Conservation (phyloP, 2,888 invertebrate species). For the Xanthorhoe spadicearia region DNA sequence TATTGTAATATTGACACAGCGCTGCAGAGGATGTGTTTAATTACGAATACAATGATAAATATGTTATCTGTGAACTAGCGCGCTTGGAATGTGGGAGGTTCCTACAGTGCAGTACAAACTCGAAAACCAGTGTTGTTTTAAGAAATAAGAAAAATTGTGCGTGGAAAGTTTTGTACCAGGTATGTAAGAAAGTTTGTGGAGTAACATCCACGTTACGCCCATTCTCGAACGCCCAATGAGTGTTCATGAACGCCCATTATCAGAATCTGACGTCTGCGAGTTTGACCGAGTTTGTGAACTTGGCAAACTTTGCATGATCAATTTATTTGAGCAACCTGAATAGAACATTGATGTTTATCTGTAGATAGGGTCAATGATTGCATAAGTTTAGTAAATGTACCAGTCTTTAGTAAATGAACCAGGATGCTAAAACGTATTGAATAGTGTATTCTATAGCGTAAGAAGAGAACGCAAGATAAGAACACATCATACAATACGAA, state of each 20-base stretch:
- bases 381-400: too few species aligned
- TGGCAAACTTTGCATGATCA: too few species aligned
- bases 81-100: slow-evolving; percentile 37
- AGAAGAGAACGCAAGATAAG: too few species aligned
- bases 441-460: too few species aligned
- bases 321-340: too few species aligned
- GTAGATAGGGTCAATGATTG: too few species aligned
- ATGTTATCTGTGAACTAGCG: slow-evolving; percentile 48
- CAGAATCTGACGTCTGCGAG: background rate
- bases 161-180: slow-evolving; percentile 14
- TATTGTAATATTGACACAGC: slow-evolving; percentile 39
- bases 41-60: slow-evolving; percentile 52
- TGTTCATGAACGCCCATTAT: background rate
- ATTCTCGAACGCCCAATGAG: background rate
- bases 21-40: slow-evolving; percentile 53
- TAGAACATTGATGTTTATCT: too few species aligned
- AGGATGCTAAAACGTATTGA: too few species aligned
- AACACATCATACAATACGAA: background rate
- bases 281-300: background rate
- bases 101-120: slow-evolving; percentile 13
- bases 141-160: background rate
- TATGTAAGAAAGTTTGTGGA: background rate
- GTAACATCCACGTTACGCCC: background rate
- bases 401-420: too few species aligned
- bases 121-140: slow-evolving; percentile 12